These are phyloP conservation scores for Baryphthengus martii DNA, from an alignment of 2,113 vertebrate genomes.

Conservation along the genomic window DNA sequence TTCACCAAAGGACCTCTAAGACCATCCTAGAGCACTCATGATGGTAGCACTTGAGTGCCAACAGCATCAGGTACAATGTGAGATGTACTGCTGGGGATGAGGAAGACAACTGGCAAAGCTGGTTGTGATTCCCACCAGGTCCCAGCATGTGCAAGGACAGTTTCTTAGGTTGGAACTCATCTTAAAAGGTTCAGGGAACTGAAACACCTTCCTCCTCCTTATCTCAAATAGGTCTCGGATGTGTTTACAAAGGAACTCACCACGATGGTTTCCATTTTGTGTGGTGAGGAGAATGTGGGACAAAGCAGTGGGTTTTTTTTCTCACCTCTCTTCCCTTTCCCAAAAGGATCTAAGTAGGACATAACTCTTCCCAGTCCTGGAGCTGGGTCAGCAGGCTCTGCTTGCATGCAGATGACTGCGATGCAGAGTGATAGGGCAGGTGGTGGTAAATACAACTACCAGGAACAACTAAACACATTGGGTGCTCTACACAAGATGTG, in stretches of 20 bases:
- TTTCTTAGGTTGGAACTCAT: not conserved
- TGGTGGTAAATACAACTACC: not conserved
- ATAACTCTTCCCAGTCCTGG: not conserved
- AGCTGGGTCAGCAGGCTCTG: not conserved
- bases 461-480: accelerated
- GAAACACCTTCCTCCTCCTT: not conserved
- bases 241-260: not conserved
- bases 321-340: not conserved
- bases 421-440: not conserved
- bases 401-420: not conserved
- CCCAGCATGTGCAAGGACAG: not conserved
- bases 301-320: not conserved
- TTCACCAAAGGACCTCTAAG: not conserved
- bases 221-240: accelerated
- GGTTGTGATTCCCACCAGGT: not conserved
- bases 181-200: not conserved
- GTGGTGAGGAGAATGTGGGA: not conserved
- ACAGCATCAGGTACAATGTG: not conserved
- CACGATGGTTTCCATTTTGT: not conserved
- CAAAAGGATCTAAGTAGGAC: not conserved
- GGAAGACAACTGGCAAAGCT: not conserved
- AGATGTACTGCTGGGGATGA: not conserved
- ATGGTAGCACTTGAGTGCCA: not conserved
- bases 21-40: not conserved
- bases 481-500: not conserved